Base-by-base conservation (phyloP, 2,113 vertebrate genomes). In the Caretta caretta region DNA sequence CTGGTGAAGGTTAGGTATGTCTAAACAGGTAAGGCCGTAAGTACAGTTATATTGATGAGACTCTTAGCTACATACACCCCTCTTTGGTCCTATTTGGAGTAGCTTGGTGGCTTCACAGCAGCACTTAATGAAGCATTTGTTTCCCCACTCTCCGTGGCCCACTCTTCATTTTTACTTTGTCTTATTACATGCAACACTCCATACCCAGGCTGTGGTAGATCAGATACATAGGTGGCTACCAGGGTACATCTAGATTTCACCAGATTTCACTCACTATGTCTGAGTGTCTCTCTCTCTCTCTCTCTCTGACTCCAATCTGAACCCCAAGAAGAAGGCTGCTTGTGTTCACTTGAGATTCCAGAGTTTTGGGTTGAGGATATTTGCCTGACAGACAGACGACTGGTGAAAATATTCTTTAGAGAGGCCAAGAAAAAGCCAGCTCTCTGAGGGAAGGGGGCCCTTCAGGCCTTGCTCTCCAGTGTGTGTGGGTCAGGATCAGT, bases 61-160 rank as follows among this genome's bases (percentile, higher is more conserved):
- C n/a, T 53, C 31, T 38, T 38, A n/a, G 42, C 53, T 79, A 79
- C 8, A 53, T 48, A 31, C 31, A 57, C 8, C 46, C 31, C 6
- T 17, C 22, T 56, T 85, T 56, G 22, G 6, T 83, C 50, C 80
- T 38, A 14, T 7, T 90, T 85, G 51, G n/a, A 80, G 5, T 38
- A 72, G 14, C 59, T 53, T 78, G 76, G 59, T 38, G 83, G 46
- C 42, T 81, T 78, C 50, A 29, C 20, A 83, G n/a, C 20, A 75
- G 69, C 3, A 5, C 38, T 51, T 75, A 48, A 42, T 3, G 12
- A 25, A n/a, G 35, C 0, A 10, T 2, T 35, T 82, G 0, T 0
- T 27, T 13, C 10, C 48, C 50, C 72, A 16, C 22, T 42, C 85
- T 48, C 46, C 27, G 49, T 62, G 3, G 10, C 8, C 54, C 2